Percentiles rank a stretch among this genome's conserved stretches.
Evolutionary conservation across 2,888 invertebrate genomes (phyloP).

Genomic region (Platycheirus albimanus): DNA sequence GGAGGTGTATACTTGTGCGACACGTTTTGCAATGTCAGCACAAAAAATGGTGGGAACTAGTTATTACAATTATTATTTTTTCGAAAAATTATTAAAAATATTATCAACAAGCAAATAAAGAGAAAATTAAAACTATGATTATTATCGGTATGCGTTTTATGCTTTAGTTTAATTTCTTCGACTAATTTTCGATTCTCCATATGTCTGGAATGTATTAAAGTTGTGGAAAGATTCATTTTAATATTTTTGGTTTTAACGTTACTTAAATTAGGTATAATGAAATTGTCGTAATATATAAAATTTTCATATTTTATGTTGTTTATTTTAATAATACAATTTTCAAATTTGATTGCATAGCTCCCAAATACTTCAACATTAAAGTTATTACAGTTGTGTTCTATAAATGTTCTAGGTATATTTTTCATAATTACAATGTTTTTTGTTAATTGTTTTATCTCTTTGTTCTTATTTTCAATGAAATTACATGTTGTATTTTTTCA

Average conservation of each 20-base stretch:
- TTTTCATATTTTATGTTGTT: not conserved
- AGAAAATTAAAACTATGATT: conserved; percentile 8
- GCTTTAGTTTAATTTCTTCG: conserved; percentile 14
- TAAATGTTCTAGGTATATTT: not conserved
- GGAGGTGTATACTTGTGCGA: too few species aligned
- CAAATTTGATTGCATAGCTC: not conserved
- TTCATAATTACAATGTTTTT: too few species aligned
- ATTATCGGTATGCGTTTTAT: conserved; percentile 2
- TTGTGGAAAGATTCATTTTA: not conserved
- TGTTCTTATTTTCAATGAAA: not conserved
- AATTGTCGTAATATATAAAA: not conserved
- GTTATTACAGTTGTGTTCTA: not conserved
- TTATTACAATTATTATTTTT: too few species aligned
- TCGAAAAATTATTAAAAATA: conserved; percentile 4
- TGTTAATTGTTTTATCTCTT: too few species aligned
- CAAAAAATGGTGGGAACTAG: too few species aligned
- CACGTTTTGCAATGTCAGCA: too few species aligned
- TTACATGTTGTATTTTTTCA: not conserved
- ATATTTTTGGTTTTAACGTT: not conserved
- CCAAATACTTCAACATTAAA: not conserved
- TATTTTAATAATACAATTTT: not conserved
- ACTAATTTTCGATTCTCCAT: conserved; percentile 13
- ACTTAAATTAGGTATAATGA: not conserved
- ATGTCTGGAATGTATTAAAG: not conserved
- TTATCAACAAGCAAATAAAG: not conserved